Evolutionary conservation across 2,113 vertebrate genomes (phyloP).

Genomic region (Cebidichthys violaceus): DNA sequence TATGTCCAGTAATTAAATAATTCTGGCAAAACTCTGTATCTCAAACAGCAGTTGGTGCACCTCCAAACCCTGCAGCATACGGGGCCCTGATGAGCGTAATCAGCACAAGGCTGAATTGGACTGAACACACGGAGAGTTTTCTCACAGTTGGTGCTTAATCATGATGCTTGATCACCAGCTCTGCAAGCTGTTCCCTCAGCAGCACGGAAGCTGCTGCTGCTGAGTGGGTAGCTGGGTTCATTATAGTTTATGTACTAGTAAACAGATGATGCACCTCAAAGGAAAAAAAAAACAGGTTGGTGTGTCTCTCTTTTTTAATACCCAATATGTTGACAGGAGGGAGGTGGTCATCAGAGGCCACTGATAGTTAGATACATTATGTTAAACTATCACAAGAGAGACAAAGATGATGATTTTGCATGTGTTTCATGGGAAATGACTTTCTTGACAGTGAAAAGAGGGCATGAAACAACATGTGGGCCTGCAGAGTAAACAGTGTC

Average conservation of each 20-base stretch:
- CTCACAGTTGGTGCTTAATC: conserved; percentile 81
- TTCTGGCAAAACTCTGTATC: conserved; percentile 52
- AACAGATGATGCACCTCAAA: conserved; percentile 65
- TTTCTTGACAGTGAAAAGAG: conserved; percentile 7
- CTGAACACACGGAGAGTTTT: conserved; percentile 72
- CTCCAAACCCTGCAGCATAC: conserved; percentile 69
- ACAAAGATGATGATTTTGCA: background rate
- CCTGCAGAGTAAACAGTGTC: conserved; percentile 32
- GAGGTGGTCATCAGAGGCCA: conserved; percentile 21
- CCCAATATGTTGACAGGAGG: conserved; percentile 20
- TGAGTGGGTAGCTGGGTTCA: conserved; percentile 61
- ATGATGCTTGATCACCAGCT: conserved; percentile 79
- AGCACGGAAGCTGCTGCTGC: conserved; percentile 50
- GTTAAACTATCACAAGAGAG: background rate
- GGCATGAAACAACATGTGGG: conserved; percentile 25
- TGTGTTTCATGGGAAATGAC: conserved; percentile 24
- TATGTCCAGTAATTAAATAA: conserved; percentile 56
- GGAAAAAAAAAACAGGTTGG: conserved; percentile 53
- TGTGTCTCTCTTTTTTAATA: conserved; percentile 14
- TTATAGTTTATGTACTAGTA: conserved; percentile 71
- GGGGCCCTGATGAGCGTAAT: conserved; percentile 75
- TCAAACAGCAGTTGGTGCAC: conserved; percentile 65
- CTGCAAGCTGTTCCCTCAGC: conserved; percentile 76
- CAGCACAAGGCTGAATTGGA: conserved; percentile 75
- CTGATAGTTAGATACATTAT: background rate